Conservation (phyloP, 2,888 invertebrate genomes). For the Erebia ligea region DNA sequence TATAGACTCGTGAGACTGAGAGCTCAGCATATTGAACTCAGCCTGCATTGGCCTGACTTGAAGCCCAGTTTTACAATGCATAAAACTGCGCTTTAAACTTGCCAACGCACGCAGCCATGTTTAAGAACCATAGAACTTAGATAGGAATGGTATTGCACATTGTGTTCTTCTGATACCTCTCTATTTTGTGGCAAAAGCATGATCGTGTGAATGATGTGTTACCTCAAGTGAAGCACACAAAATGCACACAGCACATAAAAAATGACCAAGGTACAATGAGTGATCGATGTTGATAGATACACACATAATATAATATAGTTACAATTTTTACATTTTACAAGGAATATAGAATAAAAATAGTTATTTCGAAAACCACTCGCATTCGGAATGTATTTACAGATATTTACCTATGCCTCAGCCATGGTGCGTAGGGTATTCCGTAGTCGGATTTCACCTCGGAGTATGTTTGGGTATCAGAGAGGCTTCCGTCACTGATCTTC, state of each 20-base stretch:
- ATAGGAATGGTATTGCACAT: too few species aligned
- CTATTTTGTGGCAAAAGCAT: slow-evolving; percentile 54
- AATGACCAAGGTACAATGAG: slow-evolving; percentile 37
- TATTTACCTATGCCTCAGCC: slow-evolving; percentile 91
- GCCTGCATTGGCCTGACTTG: too few species aligned
- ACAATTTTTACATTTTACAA: slow-evolving; percentile 26
- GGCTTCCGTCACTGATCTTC: slow-evolving; percentile 89
- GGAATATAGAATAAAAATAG: slow-evolving; percentile 38
- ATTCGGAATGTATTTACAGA: slow-evolving; percentile 34
- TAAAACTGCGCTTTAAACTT: too few species aligned
- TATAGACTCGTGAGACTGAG: too few species aligned
- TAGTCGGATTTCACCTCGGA: slow-evolving; percentile 89
- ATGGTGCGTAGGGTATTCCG: slow-evolving; percentile 92
- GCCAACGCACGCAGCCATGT: too few species aligned
- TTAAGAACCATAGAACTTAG: too few species aligned
- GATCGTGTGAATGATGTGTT: slow-evolving; percentile 51
- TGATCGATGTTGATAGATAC: slow-evolving; percentile 48
- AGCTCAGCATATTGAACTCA: too few species aligned
- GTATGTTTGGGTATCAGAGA: slow-evolving; percentile 92
- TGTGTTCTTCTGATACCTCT: too few species aligned
- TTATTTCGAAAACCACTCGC: slow-evolving; percentile 46
- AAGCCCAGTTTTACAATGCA: too few species aligned
- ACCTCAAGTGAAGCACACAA: slow-evolving; percentile 47
- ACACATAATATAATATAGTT: slow-evolving; percentile 20
- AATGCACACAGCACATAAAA: slow-evolving; percentile 47